Conservation (phyloP, 2,797 vertebrate genomes). For the Geotrypetes seraphini region DNA sequence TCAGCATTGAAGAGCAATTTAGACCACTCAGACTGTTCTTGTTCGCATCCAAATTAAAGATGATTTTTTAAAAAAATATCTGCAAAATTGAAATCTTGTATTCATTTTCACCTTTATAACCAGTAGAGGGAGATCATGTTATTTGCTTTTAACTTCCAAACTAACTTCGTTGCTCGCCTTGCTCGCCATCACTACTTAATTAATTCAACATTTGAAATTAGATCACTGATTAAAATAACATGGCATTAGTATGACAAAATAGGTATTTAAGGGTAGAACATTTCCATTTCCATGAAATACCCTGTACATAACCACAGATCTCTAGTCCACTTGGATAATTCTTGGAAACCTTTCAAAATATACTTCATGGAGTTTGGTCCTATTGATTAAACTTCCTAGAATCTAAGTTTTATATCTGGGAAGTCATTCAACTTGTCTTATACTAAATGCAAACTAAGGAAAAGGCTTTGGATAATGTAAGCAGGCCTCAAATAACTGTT, state of each 20-base stretch:
- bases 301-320: conserved; percentile 36
- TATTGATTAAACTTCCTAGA: conserved; percentile 13
- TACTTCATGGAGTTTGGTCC: conserved; percentile 23
- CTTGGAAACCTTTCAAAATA: conserved; percentile 19
- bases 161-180: background rate
- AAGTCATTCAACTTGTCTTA: conserved; percentile 33
- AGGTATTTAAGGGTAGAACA: conserved; percentile 35
- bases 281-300: conserved; percentile 43
- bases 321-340: conserved; percentile 25
- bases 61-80: too few relatives aligned
- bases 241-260: conserved; percentile 40
- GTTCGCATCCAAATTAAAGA: too few relatives aligned
- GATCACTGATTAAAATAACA: conserved; percentile 35
- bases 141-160: conserved; percentile 22
- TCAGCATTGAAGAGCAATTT: too few relatives aligned
- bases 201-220: conserved; percentile 40
- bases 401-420: conserved; percentile 21
- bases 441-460: conserved; percentile 18
- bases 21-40: too few relatives aligned
- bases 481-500: background rate
- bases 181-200: conserved; percentile 17
- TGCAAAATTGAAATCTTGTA: too few relatives aligned
- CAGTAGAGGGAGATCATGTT: conserved; percentile 56
- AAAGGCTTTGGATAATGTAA: too few relatives aligned
- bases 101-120: fast-evolving